Evolutionary conservation across 2,888 invertebrate genomes (phyloP).

Genomic region (Catocala fraxini): DNA sequence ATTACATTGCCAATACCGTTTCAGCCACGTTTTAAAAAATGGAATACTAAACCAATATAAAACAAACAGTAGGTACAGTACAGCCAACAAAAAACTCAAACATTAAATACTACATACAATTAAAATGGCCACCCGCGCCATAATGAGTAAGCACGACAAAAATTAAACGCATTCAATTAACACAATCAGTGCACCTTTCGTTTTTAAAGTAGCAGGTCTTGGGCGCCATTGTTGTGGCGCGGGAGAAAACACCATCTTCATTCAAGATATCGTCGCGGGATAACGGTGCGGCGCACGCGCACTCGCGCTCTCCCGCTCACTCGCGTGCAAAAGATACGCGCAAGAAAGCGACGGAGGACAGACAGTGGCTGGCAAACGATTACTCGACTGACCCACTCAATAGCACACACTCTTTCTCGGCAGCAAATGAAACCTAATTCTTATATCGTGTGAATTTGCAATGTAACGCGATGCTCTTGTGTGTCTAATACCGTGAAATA

Average conservation of each 20-base stretch:
- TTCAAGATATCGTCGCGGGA: conserved; percentile 86
- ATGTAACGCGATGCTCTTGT: conserved; percentile 67
- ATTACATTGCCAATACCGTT: conserved; percentile 41
- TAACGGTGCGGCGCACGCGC: conserved; percentile 85
- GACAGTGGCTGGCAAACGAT: conserved; percentile 79
- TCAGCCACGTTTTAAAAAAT: conserved; percentile 30
- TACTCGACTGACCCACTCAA: conserved; percentile 88
- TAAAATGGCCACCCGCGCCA: conserved; percentile 48
- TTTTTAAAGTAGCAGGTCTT: conserved; percentile 77
- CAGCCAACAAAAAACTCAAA: conserved; percentile 28
- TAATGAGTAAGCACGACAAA: conserved; percentile 53
- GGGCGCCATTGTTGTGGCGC: conserved; percentile 84
- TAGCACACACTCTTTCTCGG: conserved; percentile 87
- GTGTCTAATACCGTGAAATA: conserved; percentile 72
- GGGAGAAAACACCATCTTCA: conserved; percentile 87
- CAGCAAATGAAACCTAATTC: conserved; percentile 86
- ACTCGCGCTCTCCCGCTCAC: conserved; percentile 55
- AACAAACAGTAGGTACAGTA: conserved; percentile 32
- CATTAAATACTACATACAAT: conserved; percentile 34
- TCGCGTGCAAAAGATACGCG: conserved; percentile 17
- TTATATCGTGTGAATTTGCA: conserved; percentile 82
- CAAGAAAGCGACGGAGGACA: conserved; percentile 63
- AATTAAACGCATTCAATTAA: conserved; percentile 66
- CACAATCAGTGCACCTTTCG: conserved; percentile 76
- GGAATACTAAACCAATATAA: conserved; percentile 25